These are phyloP conservation scores for Leptopilina clavipes DNA, from an alignment of 1,140 invertebrate genomes.

Conservation along the genomic window DNA sequence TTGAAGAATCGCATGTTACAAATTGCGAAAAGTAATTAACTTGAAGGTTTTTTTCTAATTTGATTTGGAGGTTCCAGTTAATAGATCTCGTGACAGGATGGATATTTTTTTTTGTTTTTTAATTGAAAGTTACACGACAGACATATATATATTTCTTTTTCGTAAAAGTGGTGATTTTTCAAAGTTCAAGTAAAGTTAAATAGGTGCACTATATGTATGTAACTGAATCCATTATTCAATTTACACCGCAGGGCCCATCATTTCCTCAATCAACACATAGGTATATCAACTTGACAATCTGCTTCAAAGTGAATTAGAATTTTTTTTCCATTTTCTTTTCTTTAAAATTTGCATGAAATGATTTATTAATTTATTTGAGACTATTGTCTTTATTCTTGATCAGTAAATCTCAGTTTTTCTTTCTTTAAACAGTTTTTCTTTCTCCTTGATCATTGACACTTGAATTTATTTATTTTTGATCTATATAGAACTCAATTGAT, in stretches of 20 bases:
- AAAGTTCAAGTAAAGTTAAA: conserved; percentile 42
- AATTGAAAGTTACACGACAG: conserved; percentile 5
- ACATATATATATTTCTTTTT: background rate
- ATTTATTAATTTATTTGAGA: background rate
- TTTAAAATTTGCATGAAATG: background rate
- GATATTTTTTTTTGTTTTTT: conserved; percentile 15
- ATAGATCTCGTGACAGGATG: conserved; percentile 19
- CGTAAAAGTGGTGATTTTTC: conserved; percentile 17
- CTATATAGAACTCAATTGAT: too few species aligned
- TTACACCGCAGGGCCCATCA: conserved; percentile 47
- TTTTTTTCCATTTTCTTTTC: background rate
- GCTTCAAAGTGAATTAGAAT: background rate
- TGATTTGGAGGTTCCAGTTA: background rate
- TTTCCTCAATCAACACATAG: conserved; percentile 54
- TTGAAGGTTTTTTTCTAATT: conserved; percentile 6
- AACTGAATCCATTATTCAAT: conserved; percentile 55
- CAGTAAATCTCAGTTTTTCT: too few species aligned
- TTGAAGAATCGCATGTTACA: background rate
- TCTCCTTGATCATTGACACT: background rate
- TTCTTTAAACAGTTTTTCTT: too few species aligned
- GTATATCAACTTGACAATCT: conserved; percentile 36
- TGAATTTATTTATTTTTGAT: background rate
- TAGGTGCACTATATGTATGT: conserved; percentile 47
- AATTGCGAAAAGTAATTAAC: conserved; percentile 8
- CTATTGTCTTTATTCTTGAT: too few species aligned